A percentile compares a stretch with the other conserved stretches of the same genome.
phyloP scores from a whole-genome alignment of 2,113 vertebrate species.

The Plectropomus leopardus region DNA sequence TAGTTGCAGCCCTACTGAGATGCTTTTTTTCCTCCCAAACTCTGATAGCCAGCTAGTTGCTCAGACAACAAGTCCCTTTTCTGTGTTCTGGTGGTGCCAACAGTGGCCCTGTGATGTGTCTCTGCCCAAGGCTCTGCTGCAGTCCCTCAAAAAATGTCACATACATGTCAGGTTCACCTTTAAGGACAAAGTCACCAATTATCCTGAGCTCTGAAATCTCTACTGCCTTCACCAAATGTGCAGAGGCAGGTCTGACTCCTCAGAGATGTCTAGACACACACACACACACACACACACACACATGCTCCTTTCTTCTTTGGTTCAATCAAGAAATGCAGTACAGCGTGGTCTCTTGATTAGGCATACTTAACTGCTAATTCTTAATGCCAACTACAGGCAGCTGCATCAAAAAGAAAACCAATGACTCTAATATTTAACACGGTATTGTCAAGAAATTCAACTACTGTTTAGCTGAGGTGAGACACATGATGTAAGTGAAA shows the following conservation, averaged over 20 bases:
- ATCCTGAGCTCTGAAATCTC: constrained; percentile 41
- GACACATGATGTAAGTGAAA: neutral
- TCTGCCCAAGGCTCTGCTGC: constrained; percentile 5
- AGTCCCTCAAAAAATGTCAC: constrained; percentile 44
- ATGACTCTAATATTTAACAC: neutral
- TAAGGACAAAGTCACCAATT: constrained; percentile 59
- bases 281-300: neutral
- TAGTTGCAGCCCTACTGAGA: neutral
- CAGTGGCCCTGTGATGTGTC: neutral
- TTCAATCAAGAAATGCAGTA: neutral
- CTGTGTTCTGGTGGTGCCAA: neutral
- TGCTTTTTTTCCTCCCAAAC: neutral
- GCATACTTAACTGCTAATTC: neutral
- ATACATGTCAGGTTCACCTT: constrained; percentile 55
- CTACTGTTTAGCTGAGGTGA: neutral
- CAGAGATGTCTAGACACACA: neutral
- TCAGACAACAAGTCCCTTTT: neutral
- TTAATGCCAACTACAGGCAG: neutral
- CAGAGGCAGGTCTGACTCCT: constrained; percentile 7
- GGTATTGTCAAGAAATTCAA: neutral
- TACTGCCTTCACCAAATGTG: constrained; percentile 27
- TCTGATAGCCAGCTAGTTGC: neutral
- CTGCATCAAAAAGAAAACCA: neutral
- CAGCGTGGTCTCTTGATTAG: neutral
- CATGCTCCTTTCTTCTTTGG: neutral